Evolutionary conservation across 2,797 vertebrate genomes (phyloP).

Genomic region (Leucoraja ocellata): DNA sequence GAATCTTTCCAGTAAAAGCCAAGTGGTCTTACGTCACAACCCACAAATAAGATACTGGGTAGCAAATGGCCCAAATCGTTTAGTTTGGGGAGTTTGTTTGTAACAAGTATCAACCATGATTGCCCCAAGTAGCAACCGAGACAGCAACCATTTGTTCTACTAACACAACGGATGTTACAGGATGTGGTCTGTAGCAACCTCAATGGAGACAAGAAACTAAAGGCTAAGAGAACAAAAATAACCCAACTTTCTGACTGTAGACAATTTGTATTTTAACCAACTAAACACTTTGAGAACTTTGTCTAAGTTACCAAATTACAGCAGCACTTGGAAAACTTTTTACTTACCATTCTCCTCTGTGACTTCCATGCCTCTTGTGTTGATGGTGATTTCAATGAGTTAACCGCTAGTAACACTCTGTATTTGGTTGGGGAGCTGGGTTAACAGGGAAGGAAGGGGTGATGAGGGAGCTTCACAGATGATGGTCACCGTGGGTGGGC

Average conservation of each 20-base stretch:
- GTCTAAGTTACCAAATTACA: not conserved
- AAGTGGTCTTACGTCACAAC: too few relatives aligned
- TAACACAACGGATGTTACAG: not conserved
- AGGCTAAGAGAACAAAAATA: not conserved
- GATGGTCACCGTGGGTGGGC: too few relatives aligned
- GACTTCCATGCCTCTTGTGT: not conserved
- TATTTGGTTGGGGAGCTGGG: not conserved
- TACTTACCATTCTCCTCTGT: not conserved
- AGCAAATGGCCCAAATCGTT: too few relatives aligned
- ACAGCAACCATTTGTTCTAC: not conserved
- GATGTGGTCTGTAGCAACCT: not conserved
- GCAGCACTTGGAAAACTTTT: accelerated
- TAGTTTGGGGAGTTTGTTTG: too few relatives aligned
- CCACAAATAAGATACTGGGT: not conserved
- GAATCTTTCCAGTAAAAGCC: not conserved
- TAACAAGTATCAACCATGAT: too few relatives aligned
- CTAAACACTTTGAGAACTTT: not conserved
- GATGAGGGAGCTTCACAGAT: not conserved
- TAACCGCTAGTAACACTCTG: not conserved
- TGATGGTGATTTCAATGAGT: too few relatives aligned
- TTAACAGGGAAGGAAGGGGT: not conserved
- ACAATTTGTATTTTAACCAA: too few relatives aligned
- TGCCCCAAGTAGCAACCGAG: not conserved
- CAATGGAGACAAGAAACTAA: not conserved
- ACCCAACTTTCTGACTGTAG: too few relatives aligned